Conservation (phyloP, 2,888 invertebrate genomes). For the Blastobasis lacticolella region DNA sequence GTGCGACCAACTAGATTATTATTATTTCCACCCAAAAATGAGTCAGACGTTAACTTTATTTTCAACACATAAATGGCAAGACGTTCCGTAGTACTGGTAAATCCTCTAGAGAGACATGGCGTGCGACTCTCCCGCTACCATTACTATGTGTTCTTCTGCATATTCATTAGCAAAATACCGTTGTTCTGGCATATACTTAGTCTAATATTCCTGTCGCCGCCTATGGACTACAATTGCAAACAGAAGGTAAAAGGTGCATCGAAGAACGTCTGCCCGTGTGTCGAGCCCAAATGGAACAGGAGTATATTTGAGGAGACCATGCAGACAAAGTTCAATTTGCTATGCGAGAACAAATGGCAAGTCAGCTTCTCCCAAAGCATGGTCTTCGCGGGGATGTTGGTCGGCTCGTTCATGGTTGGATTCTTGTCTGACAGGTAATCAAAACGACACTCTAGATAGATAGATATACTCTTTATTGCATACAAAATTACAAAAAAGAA, state of each 20-base stretch:
- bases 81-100: constrained; percentile 5
- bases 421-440: constrained; percentile 45
- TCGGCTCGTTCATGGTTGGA: constrained; percentile 45
- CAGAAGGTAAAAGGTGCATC: constrained; percentile 1
- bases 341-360: constrained; percentile 40
- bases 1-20: not conserved
- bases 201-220: constrained; percentile 47
- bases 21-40: not conserved
- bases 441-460: too few relatives aligned
- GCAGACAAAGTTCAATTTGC: constrained; percentile 41
- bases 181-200: constrained; percentile 50
- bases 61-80: too few relatives aligned
- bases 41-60: not conserved
- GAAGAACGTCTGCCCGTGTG: constrained; percentile 40
- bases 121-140: constrained; percentile 36
- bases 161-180: constrained; percentile 41
- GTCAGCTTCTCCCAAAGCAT: constrained; percentile 47
- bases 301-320: constrained; percentile 43
- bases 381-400: constrained; percentile 39
- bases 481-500: too few relatives aligned
- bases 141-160: constrained; percentile 33
- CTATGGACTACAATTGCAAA: constrained; percentile 38
- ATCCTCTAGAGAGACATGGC: constrained; percentile 48
- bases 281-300: constrained; percentile 36
- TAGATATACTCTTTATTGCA: too few relatives aligned